phyloP scores from a whole-genome alignment of 2,113 vertebrate species.

The Phocoena phocoena region DNA sequence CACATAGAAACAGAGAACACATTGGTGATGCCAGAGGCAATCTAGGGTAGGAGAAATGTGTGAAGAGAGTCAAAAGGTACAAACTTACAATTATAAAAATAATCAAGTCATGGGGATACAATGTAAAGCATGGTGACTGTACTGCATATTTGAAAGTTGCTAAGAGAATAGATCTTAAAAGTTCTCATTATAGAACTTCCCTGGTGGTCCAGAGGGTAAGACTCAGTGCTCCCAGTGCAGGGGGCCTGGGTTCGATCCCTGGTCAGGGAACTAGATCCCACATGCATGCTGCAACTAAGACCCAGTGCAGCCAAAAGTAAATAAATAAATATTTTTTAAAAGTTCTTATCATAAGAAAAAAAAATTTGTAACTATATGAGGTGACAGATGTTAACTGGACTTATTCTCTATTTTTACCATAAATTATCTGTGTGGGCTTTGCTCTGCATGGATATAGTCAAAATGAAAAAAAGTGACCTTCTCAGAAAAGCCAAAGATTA shows the following conservation, averaged over 20 bases:
- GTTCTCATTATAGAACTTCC: not conserved
- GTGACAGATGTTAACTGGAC: not conserved
- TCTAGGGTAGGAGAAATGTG: not conserved
- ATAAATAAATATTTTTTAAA: not conserved
- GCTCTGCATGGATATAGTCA: not conserved
- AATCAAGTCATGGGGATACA: not conserved
- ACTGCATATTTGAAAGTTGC: not conserved
- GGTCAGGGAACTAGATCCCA: too few relatives aligned
- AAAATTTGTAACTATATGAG: not conserved
- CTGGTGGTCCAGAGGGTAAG: too few relatives aligned
- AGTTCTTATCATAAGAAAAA: not conserved
- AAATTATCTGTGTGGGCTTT: not conserved
- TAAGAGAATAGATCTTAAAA: not conserved
- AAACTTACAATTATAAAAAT: not conserved
- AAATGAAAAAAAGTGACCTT: not conserved
- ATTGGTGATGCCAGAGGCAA: not conserved
- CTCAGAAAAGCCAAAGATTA: not conserved
- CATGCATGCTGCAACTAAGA: too few relatives aligned
- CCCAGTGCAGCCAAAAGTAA: too few relatives aligned
- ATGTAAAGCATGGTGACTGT: not conserved
- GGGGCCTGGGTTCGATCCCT: too few relatives aligned
- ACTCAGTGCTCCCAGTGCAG: too few relatives aligned
- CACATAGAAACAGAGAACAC: not conserved
- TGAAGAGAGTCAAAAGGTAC: not conserved
- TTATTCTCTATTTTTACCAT: not conserved